phyloP scores from a whole-genome alignment of 1,140 invertebrate genomes.

The Lycorma delicatula region DNA sequence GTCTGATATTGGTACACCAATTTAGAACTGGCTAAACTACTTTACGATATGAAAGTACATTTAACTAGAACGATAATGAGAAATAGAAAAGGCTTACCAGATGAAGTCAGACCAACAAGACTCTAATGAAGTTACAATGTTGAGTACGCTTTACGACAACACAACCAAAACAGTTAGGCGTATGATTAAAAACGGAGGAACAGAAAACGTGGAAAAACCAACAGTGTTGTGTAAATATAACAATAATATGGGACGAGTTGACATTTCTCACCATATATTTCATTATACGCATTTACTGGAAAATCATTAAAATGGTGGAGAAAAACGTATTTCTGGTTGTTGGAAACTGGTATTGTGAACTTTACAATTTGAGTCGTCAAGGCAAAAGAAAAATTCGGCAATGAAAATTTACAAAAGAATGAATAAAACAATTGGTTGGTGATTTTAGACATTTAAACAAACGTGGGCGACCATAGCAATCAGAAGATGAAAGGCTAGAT shows the following conservation, averaged over 20 bases:
- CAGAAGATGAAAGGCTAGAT: too few species aligned
- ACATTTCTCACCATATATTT: too few species aligned
- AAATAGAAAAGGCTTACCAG: neutral
- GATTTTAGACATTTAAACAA: too few species aligned
- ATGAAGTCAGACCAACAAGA: slow-evolving; percentile 7
- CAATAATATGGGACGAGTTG: neutral
- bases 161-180: neutral
- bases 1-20: slow-evolving; percentile 4
- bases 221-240: neutral
- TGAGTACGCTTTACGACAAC: neutral
- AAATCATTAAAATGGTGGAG: too few species aligned
- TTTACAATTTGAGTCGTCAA: too few species aligned
- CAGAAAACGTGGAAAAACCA: neutral
- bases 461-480: too few species aligned
- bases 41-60: slow-evolving; percentile 1
- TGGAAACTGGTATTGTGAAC: too few species aligned
- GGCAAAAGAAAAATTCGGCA: too few species aligned
- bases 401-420: too few species aligned
- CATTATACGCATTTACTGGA: too few species aligned
- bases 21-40: slow-evolving; percentile 3
- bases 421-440: too few species aligned
- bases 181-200: neutral
- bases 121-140: neutral
- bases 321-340: too few species aligned
- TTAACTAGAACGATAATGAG: slow-evolving; percentile 8